Evolutionary conservation across 2,113 vertebrate species (phyloP).

Genomic region (Aix galericulata): DNA sequence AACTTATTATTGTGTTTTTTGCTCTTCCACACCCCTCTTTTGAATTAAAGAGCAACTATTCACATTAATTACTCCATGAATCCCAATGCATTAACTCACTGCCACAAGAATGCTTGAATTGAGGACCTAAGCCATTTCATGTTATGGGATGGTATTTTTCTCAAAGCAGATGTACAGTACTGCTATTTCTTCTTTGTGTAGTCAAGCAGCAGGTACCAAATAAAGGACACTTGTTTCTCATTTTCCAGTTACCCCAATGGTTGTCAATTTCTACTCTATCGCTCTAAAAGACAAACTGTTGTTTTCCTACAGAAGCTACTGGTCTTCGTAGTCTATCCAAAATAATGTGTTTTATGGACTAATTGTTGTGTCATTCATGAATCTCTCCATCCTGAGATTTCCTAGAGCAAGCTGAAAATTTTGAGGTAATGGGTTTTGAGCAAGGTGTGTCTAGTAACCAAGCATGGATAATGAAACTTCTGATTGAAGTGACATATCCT

Average conservation of each 20-base stretch:
- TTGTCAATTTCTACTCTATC: background rate
- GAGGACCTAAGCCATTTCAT: slow-evolving; percentile 35
- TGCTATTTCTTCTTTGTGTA: slow-evolving; percentile 17
- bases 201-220: slow-evolving; percentile 36
- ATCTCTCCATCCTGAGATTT: background rate
- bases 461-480: background rate
- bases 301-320: slow-evolving; percentile 14
- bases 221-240: background rate
- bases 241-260: background rate
- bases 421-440: background rate
- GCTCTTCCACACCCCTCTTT: background rate
- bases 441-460: background rate
- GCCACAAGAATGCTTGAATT: slow-evolving; percentile 14
- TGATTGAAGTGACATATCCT: background rate
- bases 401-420: background rate
- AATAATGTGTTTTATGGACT: slow-evolving; percentile 1
- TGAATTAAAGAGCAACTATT: background rate
- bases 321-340: background rate
- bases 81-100: background rate
- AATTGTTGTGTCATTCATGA: background rate
- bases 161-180: slow-evolving; percentile 1
- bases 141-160: slow-evolving; percentile 19
- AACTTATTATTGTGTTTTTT: background rate
- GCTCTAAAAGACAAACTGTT: background rate
- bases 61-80: background rate